These are phyloP conservation scores for Pseudochirops cupreus DNA, from an alignment of 2,797 vertebrate species.

Conservation along the genomic window DNA sequence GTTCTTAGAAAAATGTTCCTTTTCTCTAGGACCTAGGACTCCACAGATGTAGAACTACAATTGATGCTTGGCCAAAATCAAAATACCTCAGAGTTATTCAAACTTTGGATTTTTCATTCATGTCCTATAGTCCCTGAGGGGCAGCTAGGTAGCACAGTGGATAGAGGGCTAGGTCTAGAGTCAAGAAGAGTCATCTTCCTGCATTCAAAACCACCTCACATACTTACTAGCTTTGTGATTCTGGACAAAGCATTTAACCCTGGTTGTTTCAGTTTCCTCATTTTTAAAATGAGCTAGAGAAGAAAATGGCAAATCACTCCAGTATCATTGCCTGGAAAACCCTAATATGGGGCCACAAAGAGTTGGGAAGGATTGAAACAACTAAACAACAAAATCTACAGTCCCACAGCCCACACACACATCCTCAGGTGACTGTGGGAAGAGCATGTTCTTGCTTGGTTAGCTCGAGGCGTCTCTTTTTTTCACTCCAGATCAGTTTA, in stretches of 20 bases:
- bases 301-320: neutral
- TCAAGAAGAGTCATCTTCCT: neutral
- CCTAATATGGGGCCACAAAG: neutral
- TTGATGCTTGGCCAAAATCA: neutral
- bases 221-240: neutral
- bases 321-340: neutral
- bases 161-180: neutral
- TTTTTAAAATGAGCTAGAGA: neutral
- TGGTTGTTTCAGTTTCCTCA: neutral
- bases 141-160: neutral
- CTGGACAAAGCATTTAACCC: neutral
- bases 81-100: neutral
- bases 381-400: neutral
- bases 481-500: neutral
- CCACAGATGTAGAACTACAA: neutral
- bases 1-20: neutral
- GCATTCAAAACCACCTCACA: neutral
- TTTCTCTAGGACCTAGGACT: neutral
- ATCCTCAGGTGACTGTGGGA: neutral
- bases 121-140: too few species aligned
- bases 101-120: neutral
- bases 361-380: neutral
- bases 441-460: neutral
- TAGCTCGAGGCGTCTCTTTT: neutral
- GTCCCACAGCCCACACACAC: neutral